A percentile compares a stretch with the other conserved stretches of the same genome.
Conservation (phyloP, 2,113 vertebrate species). For the Pangasianodon hypophthalmus region DNA sequence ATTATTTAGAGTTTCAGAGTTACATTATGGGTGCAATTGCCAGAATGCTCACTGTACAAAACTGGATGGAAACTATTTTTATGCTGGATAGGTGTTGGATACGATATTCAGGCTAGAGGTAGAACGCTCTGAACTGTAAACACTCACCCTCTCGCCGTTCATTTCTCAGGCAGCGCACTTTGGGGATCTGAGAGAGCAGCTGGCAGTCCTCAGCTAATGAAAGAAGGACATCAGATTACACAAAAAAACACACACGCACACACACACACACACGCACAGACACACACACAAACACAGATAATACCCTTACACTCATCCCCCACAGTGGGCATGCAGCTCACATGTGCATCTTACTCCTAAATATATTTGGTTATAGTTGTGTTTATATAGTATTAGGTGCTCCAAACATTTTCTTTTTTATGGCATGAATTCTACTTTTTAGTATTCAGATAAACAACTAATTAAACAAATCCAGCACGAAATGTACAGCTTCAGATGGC, state of each 20-base stretch:
- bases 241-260: not conserved
- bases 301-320: conserved; percentile 30
- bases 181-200: conserved; percentile 92
- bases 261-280: conserved; percentile 29
- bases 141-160: conserved; percentile 86
- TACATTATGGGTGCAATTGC: not conserved
- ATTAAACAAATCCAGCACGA: not conserved
- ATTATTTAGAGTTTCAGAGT: conserved; percentile 10
- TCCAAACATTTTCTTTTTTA: not conserved
- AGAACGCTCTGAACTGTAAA: not conserved
- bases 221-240: conserved; percentile 33
- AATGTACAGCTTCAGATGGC: not conserved
- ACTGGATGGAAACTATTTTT: not conserved
- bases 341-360: not conserved
- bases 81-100: not conserved
- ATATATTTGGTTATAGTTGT: not conserved
- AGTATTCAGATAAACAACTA: no score
- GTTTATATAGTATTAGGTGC: not conserved
- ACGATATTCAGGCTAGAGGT: not conserved
- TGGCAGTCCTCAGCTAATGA: conserved; percentile 91
- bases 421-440: not conserved
- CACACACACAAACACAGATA: conserved; percentile 25
- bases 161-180: conserved; percentile 92
- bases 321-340: conserved; percentile 2
- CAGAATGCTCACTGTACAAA: conserved; percentile 1